Percentiles rank a stretch among this genome's conserved stretches.
phyloP scores from a whole-genome alignment of 2,113 vertebrate species.

The Amphilophus citrinellus region DNA sequence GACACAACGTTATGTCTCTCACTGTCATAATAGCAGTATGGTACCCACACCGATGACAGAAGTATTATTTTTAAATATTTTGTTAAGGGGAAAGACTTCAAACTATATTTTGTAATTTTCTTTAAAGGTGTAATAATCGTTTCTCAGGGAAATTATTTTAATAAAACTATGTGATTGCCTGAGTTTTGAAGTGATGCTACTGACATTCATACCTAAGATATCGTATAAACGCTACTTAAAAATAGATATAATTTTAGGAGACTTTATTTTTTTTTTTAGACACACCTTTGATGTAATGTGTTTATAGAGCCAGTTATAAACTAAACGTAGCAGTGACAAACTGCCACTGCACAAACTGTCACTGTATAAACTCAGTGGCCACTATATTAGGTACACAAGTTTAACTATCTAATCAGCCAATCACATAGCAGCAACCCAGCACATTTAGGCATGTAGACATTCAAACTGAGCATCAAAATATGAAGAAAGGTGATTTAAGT shows the following conservation, averaged over 20 bases:
- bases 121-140: neutral
- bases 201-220: neutral
- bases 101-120: neutral
- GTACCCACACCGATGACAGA: neutral
- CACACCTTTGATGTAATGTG: neutral
- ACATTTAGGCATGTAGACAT: neutral
- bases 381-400: neutral
- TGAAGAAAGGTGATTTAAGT: neutral
- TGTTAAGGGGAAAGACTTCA: neutral
- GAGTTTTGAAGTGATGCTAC: neutral
- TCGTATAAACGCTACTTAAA: neutral
- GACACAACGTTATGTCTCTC: neutral
- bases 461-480: neutral
- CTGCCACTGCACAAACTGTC: neutral
- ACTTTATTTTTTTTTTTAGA: neutral
- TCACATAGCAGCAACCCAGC: neutral
- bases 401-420: neutral
- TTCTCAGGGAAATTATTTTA: neutral
- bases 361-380: too few relatives aligned
- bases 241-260: neutral
- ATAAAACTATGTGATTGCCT: neutral
- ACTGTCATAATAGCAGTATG: neutral
- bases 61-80: neutral
- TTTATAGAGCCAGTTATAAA: neutral
- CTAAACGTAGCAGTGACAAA: neutral